Percentiles rank a stretch among this genome's conserved stretches.
Conservation (phyloP, 2,888 invertebrate genomes). For the Habrosyne pyritoides region DNA sequence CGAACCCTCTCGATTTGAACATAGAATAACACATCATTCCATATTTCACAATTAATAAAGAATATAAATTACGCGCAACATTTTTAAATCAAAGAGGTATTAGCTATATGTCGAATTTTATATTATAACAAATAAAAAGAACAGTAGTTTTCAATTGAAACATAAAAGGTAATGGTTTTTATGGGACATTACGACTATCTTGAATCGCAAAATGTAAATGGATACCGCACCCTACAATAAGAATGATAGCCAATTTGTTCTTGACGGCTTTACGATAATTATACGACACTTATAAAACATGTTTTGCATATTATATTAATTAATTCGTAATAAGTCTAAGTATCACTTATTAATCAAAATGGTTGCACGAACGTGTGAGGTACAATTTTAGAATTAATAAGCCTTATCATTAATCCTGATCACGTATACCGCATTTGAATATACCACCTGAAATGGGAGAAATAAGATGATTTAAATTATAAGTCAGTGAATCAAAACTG, state of each 20-base stretch:
- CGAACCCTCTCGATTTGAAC: not conserved
- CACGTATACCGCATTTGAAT: too few relatives aligned
- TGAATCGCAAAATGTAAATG: slow-evolving; percentile 16
- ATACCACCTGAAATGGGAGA: too few relatives aligned
- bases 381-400: not conserved
- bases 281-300: not conserved
- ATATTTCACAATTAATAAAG: too few relatives aligned
- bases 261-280: not conserved
- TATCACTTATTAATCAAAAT: not conserved
- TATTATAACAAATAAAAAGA: not conserved
- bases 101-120: not conserved
- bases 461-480: too few relatives aligned
- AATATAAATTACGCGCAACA: slow-evolving; percentile 27
- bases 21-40: too few relatives aligned
- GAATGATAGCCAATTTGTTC: not conserved
- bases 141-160: not conserved
- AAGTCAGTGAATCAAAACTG: too few relatives aligned
- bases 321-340: not conserved
- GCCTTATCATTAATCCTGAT: too few relatives aligned
- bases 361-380: not conserved
- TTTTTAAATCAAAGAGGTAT: not conserved
- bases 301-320: not conserved
- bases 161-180: not conserved
- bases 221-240: not conserved
- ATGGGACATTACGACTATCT: not conserved